Evolutionary conservation across 2,113 vertebrate genomes (phyloP).

Genomic region (Dipodomys merriami): DNA sequence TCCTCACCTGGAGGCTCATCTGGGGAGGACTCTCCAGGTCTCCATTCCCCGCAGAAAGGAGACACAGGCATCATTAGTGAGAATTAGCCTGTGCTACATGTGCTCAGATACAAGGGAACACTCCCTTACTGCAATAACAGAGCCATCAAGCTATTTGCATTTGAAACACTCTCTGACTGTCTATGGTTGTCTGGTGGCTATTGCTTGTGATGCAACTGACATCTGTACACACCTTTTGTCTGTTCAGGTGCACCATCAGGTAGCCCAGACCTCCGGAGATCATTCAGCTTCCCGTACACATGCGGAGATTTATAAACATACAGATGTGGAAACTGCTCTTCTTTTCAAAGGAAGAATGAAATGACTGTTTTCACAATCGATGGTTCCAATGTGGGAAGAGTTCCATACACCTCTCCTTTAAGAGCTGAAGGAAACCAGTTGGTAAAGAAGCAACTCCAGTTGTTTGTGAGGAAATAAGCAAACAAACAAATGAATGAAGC

Average conservation of each 20-base stretch:
- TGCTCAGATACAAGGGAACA: not conserved
- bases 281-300: not conserved
- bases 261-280: not conserved
- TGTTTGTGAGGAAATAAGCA: not conserved
- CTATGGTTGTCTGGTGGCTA: not conserved
- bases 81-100: not conserved
- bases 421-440: not conserved
- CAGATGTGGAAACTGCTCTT: not conserved
- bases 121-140: slow-evolving; percentile 36
- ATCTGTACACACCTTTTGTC: not conserved
- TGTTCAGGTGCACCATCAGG: accelerated
- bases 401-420: slow-evolving; percentile 4
- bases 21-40: not conserved
- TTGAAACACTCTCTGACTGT: not conserved
- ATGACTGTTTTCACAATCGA: slow-evolving; percentile 14
- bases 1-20: not conserved
- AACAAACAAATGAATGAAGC: no score
- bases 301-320: not conserved
- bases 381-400: slow-evolving; percentile 38
- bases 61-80: not conserved
- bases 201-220: not conserved
- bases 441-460: not conserved
- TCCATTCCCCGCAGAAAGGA: no score
- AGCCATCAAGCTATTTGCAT: not conserved
- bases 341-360: not conserved